phyloP scores from a whole-genome alignment of 2,113 vertebrate genomes.

The Paradoxurus hermaphroditus region DNA sequence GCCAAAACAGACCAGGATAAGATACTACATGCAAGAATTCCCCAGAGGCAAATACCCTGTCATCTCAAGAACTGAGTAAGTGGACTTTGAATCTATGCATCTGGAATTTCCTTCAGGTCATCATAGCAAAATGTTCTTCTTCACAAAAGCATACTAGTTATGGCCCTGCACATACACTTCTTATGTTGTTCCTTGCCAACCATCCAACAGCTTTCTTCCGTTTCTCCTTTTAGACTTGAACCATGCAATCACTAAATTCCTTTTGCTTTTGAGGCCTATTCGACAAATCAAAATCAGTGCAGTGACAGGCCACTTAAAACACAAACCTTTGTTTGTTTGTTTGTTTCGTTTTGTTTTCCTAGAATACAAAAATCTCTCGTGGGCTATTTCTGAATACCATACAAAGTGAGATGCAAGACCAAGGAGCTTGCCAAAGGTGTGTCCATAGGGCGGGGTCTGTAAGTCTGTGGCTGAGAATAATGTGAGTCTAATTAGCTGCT shows the following conservation, averaged over 20 bases:
- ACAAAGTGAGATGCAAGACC: not conserved
- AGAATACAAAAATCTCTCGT: not conserved
- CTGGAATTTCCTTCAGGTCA: not conserved
- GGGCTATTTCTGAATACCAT: not conserved
- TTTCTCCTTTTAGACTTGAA: not conserved
- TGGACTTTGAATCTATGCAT: not conserved
- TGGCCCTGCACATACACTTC: not conserved
- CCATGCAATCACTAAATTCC: not conserved
- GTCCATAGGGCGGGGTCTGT: not conserved
- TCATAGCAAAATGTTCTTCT: not conserved
- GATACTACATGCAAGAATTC: not conserved
- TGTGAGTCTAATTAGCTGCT: conserved; percentile 11
- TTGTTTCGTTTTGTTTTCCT: not conserved
- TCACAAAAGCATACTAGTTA: not conserved
- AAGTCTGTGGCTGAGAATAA: not conserved
- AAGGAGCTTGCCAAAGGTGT: not conserved
- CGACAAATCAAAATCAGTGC: not conserved
- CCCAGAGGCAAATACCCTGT: not conserved
- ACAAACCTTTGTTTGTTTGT: not conserved
- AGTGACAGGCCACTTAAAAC: not conserved
- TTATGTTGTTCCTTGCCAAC: not conserved
- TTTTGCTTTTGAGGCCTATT: not conserved
- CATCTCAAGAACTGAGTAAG: not conserved
- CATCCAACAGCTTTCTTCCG: not conserved
- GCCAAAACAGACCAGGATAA: not conserved